Percentiles rank a stretch among this genome's conserved stretches.
These are phyloP conservation scores for Nibea coibor DNA, from an alignment of 2,113 vertebrate species.

Conservation along the genomic window DNA sequence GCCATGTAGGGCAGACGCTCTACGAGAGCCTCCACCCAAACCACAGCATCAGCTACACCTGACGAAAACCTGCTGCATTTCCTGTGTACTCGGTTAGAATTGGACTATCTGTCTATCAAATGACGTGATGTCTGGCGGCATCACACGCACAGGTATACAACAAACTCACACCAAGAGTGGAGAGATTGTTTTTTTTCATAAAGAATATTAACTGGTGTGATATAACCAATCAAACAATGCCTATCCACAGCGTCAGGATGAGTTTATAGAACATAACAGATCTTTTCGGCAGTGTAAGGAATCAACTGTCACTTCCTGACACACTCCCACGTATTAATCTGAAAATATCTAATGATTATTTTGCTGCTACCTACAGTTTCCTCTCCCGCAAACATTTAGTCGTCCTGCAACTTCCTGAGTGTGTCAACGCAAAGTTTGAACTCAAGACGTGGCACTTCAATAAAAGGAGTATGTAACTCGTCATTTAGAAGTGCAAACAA, in stretches of 20 bases:
- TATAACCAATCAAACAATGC: no score
- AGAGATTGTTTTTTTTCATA: background rate
- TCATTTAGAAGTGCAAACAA: no score
- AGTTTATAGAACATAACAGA: background rate
- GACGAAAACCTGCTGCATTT: background rate
- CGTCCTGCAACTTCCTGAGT: background rate
- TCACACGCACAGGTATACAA: background rate
- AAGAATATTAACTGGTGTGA: no score
- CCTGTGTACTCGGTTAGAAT: background rate
- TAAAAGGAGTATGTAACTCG: background rate
- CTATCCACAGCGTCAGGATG: no score
- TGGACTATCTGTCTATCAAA: background rate
- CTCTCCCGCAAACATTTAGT: conserved; percentile 14
- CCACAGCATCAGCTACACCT: background rate
- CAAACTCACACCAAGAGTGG: background rate
- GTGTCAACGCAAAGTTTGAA: conserved; percentile 6
- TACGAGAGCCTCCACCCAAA: background rate
- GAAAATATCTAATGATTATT: conserved; percentile 12
- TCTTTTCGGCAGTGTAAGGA: background rate
- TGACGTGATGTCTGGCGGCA: background rate
- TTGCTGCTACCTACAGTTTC: conserved; percentile 30
- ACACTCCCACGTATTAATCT: background rate
- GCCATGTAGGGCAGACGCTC: background rate
- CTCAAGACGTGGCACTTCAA: background rate
- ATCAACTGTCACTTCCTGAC: background rate